Evolutionary conservation across 2,888 invertebrate genomes (phyloP).

Genomic region (Polyploca ridens): DNA sequence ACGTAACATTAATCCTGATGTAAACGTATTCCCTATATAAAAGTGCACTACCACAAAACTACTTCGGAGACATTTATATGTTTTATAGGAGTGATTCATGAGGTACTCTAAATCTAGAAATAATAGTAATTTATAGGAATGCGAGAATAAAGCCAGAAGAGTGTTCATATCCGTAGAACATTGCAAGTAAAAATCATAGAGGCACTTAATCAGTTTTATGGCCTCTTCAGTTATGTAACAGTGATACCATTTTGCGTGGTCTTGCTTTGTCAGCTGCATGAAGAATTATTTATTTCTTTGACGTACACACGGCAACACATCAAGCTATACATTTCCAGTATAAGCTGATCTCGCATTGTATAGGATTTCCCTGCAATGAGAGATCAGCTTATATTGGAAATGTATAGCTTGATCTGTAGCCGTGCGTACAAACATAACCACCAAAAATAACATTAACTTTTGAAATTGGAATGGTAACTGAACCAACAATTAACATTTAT

Average conservation of each 20-base stretch:
- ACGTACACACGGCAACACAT: too few species aligned
- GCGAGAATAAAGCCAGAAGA: slow-evolving; percentile 5
- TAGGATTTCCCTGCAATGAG: too few species aligned
- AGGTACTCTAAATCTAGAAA: slow-evolving; percentile 12
- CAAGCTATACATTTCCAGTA: too few species aligned
- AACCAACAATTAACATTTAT: too few species aligned
- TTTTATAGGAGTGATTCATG: slow-evolving; percentile 10
- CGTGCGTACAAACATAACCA: too few species aligned
- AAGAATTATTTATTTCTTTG: background rate
- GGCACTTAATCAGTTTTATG: background rate
- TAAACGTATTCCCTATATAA: background rate
- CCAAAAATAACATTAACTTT: too few species aligned
- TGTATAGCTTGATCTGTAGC: too few species aligned
- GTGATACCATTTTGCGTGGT: background rate
- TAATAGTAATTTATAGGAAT: slow-evolving; percentile 11
- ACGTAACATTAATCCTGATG: background rate
- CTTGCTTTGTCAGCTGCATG: background rate
- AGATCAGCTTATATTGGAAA: too few species aligned
- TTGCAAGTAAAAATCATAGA: background rate
- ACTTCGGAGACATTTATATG: slow-evolving; percentile 3
- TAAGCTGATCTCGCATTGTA: too few species aligned
- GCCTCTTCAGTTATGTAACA: background rate
- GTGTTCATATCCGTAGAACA: slow-evolving; percentile 5
- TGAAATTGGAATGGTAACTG: too few species aligned
- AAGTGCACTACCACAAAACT: background rate